These are phyloP conservation scores for Eulacestoma nigropectus DNA, from an alignment of 2,113 vertebrate genomes.

Conservation along the genomic window DNA sequence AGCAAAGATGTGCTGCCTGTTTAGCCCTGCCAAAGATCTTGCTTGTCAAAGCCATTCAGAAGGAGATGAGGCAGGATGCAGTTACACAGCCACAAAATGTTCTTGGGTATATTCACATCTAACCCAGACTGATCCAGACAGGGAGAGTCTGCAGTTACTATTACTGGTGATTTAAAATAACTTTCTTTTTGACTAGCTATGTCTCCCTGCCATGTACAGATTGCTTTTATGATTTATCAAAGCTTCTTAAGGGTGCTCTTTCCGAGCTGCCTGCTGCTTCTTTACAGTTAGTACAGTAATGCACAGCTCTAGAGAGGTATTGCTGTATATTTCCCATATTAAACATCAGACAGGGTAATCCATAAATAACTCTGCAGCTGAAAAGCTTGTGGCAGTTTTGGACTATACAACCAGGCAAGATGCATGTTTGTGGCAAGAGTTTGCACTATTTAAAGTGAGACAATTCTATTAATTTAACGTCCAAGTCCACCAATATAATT, in stretches of 20 bases:
- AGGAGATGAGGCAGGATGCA: background rate
- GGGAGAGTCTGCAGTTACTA: background rate
- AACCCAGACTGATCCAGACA: background rate
- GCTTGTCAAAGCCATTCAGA: background rate
- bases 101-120: background rate
- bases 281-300: background rate
- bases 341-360: conserved; percentile 19
- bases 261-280: background rate
- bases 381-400: background rate
- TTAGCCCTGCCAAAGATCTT: background rate
- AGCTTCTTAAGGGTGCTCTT: conserved; percentile 29
- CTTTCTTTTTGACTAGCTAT: conserved; percentile 1
- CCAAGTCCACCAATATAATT: background rate
- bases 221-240: conserved; percentile 41
- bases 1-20: background rate
- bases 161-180: conserved; percentile 11
- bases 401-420: background rate
- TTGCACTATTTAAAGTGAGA: background rate
- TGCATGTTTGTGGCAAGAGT: background rate
- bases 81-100: background rate
- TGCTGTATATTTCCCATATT: background rate
- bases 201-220: background rate
- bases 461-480: background rate
- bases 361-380: conserved; percentile 6
- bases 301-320: background rate